Evolutionary conservation across 2,797 vertebrate species (phyloP), one percentile per base, ranked within the genome.

Genomic region (Ctenochaetus hawaiiensis): DNA sequence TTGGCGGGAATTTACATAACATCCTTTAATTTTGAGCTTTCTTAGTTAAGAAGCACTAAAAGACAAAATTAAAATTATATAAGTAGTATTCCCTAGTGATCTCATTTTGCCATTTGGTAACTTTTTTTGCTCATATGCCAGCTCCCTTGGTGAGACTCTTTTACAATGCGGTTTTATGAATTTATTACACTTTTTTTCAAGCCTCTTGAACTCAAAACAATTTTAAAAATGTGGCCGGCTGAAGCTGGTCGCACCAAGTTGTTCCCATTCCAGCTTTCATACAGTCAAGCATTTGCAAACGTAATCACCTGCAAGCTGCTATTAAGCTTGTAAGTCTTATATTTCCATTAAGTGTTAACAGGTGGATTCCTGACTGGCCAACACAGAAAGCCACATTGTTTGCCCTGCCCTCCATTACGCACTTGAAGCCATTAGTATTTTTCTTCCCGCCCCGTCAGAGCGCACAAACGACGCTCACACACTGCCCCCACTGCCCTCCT

Each of bases 301-400:
- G 18, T 17, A 39, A 47, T 10, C 4, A 22, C 6, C 30, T 52
- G 17, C 30, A 49, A 18, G 23, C 44, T 49, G 18, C 45, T 14
- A 60, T 67, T 47, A 17, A 30, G 6, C 44, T 45, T 60, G 26
- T n/a, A 61, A 72, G 58, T 73, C 10, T 64, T 56, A 54, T 71
- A 61, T 64, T 72, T 72, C 63, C 47, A 62, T 59, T 41, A 6
- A 69, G 20, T 43, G 26, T 62, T 54, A 67, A 61, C 49, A 80
- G 44, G 44, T 68, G 8, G 7, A 52, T 20, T 72, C 54, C 7
- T 58, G 39, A 41, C 64, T 63, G 68, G 77, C 58, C n/a, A 34
- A 72, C 20, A 61, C 62, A 84, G 30, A 58, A 57, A 78, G 76
- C 61, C 44, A 67, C 59, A 80, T 71, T 84, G 78, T 87, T 88